Evolutionary conservation across 2,113 vertebrate genomes (phyloP).

Genomic region (Pteronura brasiliensis): DNA sequence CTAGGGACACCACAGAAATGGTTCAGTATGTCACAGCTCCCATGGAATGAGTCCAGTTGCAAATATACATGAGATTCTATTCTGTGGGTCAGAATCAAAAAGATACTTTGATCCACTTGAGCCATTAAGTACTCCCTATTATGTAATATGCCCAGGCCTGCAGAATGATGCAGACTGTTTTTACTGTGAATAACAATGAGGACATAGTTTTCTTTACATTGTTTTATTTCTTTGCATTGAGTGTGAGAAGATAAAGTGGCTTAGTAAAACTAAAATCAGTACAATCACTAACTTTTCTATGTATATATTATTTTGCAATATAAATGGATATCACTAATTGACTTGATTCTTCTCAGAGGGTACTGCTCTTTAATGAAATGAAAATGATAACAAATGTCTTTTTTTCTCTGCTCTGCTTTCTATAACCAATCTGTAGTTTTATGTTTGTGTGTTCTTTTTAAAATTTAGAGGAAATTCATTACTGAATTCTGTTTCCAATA

Average conservation of each 20-base stretch:
- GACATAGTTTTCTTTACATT: no score
- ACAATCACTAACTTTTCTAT: background rate
- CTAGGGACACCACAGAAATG: background rate
- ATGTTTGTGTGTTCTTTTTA: slow-evolving; percentile 67
- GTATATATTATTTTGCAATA: slow-evolving; percentile 12
- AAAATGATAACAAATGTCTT: slow-evolving; percentile 58
- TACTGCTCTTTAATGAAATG: slow-evolving; percentile 64
- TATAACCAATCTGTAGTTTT: background rate
- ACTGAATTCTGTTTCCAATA: background rate
- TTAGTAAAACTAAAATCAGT: background rate
- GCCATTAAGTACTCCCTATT: no score
- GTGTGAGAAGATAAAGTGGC: background rate
- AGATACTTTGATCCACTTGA: no score
- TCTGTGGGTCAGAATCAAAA: background rate
- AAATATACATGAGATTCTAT: background rate
- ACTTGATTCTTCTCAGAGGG: slow-evolving; percentile 66
- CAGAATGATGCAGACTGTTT: background rate
- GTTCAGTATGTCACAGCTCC: background rate
- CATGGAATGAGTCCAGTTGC: background rate
- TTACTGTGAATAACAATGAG: background rate
- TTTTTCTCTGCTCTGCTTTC: slow-evolving; percentile 59
- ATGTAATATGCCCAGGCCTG: background rate
- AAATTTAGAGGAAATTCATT: slow-evolving; percentile 59
- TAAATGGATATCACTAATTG: slow-evolving; percentile 58
- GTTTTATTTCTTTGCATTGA: background rate